These are phyloP conservation scores for Polydrusus tereticollis DNA, from an alignment of 2,888 invertebrate species.

Conservation along the genomic window DNA sequence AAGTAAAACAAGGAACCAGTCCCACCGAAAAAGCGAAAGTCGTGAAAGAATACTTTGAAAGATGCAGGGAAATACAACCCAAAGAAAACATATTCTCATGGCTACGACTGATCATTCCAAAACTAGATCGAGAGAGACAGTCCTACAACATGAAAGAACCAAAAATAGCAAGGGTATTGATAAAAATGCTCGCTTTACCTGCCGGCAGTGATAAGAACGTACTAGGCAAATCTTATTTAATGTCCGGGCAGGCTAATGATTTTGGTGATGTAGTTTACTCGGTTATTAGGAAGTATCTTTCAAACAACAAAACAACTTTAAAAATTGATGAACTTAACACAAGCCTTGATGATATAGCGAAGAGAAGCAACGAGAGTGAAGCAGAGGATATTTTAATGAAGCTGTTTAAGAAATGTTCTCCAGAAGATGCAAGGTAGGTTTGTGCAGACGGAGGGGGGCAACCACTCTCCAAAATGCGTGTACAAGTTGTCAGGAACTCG, in stretches of 20 bases:
- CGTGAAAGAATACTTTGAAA: slow-evolving; percentile 54
- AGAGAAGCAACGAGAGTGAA: slow-evolving; percentile 74
- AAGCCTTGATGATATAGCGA: slow-evolving; percentile 81
- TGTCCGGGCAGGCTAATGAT: slow-evolving; percentile 72
- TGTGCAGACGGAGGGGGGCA: too few species aligned
- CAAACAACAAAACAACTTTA: slow-evolving; percentile 67
- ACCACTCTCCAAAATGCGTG: too few species aligned
- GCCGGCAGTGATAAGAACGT: slow-evolving; percentile 72
- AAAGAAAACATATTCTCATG: slow-evolving; percentile 74
- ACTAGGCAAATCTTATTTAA: slow-evolving; percentile 68
- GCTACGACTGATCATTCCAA: slow-evolving; percentile 83
- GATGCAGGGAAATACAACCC: slow-evolving; percentile 64
- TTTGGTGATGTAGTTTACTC: slow-evolving; percentile 85
- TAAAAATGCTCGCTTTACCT: slow-evolving; percentile 82
- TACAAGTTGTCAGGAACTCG: too few species aligned
- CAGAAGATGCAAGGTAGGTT: slow-evolving; percentile 73
- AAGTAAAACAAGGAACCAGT: slow-evolving; percentile 68
- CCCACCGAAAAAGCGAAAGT: slow-evolving; percentile 65
- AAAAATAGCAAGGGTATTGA: slow-evolving; percentile 79
- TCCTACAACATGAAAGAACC: slow-evolving; percentile 88
- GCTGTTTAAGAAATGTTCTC: slow-evolving; percentile 77
- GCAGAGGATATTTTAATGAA: slow-evolving; percentile 75
- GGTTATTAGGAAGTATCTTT: slow-evolving; percentile 74
- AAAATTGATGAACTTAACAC: slow-evolving; percentile 80
- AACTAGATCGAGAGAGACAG: slow-evolving; percentile 82